Percentiles rank a stretch among this genome's conserved stretches.
These are phyloP conservation scores for Tethea ocularis DNA, from an alignment of 2,888 invertebrate species.

Conservation along the genomic window DNA sequence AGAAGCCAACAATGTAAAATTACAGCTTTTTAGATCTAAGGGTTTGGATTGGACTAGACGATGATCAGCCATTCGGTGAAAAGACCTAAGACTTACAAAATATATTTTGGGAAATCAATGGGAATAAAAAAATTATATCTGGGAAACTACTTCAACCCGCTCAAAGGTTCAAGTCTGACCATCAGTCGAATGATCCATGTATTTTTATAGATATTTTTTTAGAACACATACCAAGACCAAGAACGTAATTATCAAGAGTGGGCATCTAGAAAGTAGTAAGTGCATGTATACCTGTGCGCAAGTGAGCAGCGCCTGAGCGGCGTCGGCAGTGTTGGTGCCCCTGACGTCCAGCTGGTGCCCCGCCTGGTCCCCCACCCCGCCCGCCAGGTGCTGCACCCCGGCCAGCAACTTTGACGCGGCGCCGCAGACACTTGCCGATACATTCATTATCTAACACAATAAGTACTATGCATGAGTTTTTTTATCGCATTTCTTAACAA, in stretches of 20 bases:
- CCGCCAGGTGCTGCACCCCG: conserved; percentile 25
- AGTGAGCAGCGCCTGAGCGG: conserved; percentile 45
- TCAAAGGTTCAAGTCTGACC: no score
- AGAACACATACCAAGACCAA: no score
- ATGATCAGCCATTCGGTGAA: no score
- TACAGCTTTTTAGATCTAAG: no score
- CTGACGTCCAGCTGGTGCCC: conserved; percentile 30
- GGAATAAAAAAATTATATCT: not conserved
- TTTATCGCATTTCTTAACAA: no score
- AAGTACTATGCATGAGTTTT: fast-evolving
- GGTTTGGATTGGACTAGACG: no score
- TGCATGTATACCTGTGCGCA: conserved; percentile 45
- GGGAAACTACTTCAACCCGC: no score
- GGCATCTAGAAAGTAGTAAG: not conserved
- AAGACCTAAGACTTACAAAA: not conserved
- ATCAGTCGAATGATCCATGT: no score
- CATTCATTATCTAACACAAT: conserved; percentile 39
- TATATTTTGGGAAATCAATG: not conserved
- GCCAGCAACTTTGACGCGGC: conserved; percentile 35
- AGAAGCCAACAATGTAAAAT: no score
- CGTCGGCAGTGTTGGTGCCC: conserved; percentile 41
- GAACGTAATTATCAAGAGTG: no score
- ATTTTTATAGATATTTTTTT: no score
- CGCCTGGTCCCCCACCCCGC: conserved; percentile 9
- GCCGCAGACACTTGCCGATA: conserved; percentile 41